Conservation (phyloP, 1,140 invertebrate species). For the Ceratina japonica region DNA sequence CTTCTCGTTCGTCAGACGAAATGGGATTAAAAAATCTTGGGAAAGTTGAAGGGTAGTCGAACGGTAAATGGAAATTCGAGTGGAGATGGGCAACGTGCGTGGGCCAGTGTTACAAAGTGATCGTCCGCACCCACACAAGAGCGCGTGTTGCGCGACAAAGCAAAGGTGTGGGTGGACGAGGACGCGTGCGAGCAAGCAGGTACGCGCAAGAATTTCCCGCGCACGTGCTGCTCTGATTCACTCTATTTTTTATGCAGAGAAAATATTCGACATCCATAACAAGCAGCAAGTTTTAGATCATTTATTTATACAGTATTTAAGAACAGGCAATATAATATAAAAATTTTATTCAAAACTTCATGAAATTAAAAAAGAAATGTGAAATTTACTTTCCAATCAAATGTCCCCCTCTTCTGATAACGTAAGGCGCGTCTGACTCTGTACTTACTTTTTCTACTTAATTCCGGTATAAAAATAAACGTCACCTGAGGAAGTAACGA, state of each 20-base stretch:
- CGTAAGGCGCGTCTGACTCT: too few species aligned
- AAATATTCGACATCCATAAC: background rate
- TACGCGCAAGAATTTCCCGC: constrained; percentile 52
- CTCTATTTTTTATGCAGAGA: background rate
- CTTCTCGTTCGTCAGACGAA: background rate
- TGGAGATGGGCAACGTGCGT: constrained; percentile 27
- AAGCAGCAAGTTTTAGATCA: background rate
- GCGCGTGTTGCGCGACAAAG: background rate
- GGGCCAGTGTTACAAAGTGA: constrained; percentile 31
- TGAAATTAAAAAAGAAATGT: too few species aligned
- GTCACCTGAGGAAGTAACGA: too few species aligned
- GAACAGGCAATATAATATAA: too few species aligned
- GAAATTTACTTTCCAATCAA: too few species aligned
- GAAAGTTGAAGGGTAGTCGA: background rate
- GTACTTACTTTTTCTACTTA: too few species aligned
- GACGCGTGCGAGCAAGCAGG: constrained; percentile 45
- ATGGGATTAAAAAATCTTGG: background rate
- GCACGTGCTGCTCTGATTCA: constrained; percentile 51
- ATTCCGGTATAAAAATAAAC: too few species aligned
- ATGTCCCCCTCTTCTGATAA: too few species aligned
- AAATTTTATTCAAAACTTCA: too few species aligned
- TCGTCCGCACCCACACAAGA: constrained; percentile 26
- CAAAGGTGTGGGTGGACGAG: constrained; percentile 36
- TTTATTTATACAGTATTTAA: too few species aligned
- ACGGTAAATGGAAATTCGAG: constrained; percentile 17